phyloP scores from a whole-genome alignment of 2,888 invertebrate genomes.

The Gisinianus flammeolus region DNA sequence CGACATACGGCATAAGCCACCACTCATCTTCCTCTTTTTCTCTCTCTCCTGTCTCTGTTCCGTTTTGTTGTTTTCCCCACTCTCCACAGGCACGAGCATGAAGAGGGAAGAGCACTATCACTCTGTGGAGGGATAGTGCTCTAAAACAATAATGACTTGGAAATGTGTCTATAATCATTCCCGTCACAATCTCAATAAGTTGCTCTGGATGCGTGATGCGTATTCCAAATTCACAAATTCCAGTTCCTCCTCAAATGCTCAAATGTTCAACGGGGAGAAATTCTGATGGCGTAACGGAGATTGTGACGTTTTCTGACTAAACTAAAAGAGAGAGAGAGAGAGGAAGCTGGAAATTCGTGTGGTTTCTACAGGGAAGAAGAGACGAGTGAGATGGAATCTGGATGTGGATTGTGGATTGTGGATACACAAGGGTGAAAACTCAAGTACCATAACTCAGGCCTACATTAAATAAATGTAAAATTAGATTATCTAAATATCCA shows the following conservation, averaged over 20 bases:
- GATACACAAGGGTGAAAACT: neutral
- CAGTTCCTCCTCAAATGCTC: too few relatives aligned
- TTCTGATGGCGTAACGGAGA: too few relatives aligned
- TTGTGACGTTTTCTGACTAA: too few relatives aligned
- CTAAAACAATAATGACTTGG: slow-evolving; percentile 37
- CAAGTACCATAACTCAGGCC: neutral
- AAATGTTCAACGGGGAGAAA: neutral
- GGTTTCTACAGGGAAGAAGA: neutral
- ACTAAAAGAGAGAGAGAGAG: too few relatives aligned
- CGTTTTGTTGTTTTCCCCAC: neutral
- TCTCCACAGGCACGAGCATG: neutral
- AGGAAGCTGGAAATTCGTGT: neutral
- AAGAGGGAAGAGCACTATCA: too few relatives aligned
- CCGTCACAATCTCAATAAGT: slow-evolving; percentile 31
- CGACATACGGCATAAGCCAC: slow-evolving; percentile 27
- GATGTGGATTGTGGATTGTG: too few relatives aligned
- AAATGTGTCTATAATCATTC: slow-evolving; percentile 41
- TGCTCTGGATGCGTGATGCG: neutral
- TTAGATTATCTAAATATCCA: slow-evolving; percentile 35
- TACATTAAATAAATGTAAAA: slow-evolving; percentile 10
- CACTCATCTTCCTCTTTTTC: slow-evolving; percentile 30
- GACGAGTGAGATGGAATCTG: too few relatives aligned
- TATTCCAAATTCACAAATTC: neutral
- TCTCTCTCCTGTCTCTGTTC: too few relatives aligned
- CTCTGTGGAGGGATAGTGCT: slow-evolving; percentile 3